A percentile compares a stretch with the other conserved stretches of the same genome.
These are phyloP conservation scores for Drosophila mettleri DNA, from an alignment of 2,888 invertebrate species.

Conservation along the genomic window DNA sequence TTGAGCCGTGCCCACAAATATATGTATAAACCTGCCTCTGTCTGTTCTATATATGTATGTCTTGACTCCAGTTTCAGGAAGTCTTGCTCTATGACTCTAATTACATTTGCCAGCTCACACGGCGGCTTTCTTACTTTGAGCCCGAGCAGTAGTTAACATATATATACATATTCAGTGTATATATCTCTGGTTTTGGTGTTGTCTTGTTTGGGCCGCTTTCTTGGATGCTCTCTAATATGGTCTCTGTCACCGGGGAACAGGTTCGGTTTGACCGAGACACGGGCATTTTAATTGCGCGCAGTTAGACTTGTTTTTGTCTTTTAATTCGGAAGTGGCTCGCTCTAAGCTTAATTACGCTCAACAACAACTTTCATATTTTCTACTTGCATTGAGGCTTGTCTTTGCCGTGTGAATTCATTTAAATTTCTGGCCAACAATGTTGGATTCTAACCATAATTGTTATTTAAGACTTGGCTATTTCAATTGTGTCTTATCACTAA, in stretches of 20 bases:
- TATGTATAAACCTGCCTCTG: no score
- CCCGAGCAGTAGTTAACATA: constrained; percentile 11
- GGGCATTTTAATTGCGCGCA: constrained; percentile 66
- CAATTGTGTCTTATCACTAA: neutral
- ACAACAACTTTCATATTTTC: constrained; percentile 65
- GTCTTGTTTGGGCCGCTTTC: constrained; percentile 38
- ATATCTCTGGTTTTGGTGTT: constrained; percentile 26
- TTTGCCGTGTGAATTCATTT: constrained; percentile 30
- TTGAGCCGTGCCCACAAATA: constrained; percentile 12
- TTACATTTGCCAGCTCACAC: constrained; percentile 43
- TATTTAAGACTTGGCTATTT: neutral
- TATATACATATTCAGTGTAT: neutral
- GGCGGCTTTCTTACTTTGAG: constrained; percentile 56
- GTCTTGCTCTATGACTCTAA: constrained; percentile 31
- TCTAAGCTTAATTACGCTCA: constrained; percentile 48
- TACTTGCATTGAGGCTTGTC: constrained; percentile 38
- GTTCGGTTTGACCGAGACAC: constrained; percentile 67
- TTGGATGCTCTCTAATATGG: constrained; percentile 43
- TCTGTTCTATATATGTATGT: neutral
- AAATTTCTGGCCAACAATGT: neutral
- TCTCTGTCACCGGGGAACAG: constrained; percentile 48
- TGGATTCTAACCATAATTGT: neutral
- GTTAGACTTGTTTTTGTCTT: constrained; percentile 70
- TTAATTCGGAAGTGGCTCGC: constrained; percentile 52
- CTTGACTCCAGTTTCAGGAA: constrained; percentile 43